Evolutionary conservation across 2,797 vertebrate genomes (phyloP).

Genomic region (Chelon labrosus): DNA sequence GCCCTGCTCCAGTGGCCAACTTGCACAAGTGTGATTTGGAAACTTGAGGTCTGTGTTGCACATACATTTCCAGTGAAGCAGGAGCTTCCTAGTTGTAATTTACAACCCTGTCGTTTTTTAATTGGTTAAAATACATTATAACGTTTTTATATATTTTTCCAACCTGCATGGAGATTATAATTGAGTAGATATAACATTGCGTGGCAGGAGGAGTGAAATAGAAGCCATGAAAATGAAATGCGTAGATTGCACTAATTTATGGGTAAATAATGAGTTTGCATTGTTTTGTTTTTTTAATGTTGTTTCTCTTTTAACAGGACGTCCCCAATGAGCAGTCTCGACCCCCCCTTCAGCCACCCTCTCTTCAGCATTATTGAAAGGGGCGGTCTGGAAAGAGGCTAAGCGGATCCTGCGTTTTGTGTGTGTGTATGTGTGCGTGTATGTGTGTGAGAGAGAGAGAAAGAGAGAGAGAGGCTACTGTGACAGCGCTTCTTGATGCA

Average conservation of each 20-base stretch:
- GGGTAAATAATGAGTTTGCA: too few species aligned
- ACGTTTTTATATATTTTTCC: not conserved
- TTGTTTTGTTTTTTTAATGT: too few species aligned
- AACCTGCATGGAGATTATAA: not conserved
- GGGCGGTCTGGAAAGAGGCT: slow-evolving; percentile 84
- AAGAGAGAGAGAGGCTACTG: slow-evolving; percentile 23
- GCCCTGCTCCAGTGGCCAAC: too few species aligned
- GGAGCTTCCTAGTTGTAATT: not conserved
- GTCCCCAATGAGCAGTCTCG: slow-evolving; percentile 52
- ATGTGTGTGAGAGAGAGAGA: slow-evolving; percentile 42
- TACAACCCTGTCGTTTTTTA: not conserved
- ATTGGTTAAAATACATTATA: not conserved
- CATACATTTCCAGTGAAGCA: not conserved
- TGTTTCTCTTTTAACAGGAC: too few species aligned
- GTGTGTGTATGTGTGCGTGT: not conserved
- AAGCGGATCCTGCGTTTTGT: slow-evolving; percentile 70
- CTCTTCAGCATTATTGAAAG: slow-evolving; percentile 67
- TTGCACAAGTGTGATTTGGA: not conserved
- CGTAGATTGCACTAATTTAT: too few species aligned
- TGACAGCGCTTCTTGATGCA: slow-evolving; percentile 50
- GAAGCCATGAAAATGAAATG: too few species aligned
- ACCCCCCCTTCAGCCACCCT: slow-evolving; percentile 67
- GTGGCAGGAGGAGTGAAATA: not conserved
- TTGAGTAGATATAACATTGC: not conserved
- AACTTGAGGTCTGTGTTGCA: not conserved